Evolutionary conservation across 2,113 vertebrate genomes (phyloP), one percentile per base, ranked within the genome.

Genomic region (Phoxinus phoxinus): DNA sequence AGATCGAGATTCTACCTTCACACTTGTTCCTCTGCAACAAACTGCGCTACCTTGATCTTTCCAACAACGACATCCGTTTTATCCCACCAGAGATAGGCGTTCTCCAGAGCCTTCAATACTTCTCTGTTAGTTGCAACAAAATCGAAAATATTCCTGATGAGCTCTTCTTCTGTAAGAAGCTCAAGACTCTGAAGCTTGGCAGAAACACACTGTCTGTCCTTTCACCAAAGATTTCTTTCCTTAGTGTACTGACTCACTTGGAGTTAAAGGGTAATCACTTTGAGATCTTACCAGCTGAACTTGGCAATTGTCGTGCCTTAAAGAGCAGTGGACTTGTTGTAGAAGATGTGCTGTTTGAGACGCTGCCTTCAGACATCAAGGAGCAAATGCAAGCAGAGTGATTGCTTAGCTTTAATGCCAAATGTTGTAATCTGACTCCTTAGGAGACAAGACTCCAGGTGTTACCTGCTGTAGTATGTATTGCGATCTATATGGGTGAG

Each of bases 21-120:
- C 98, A 99, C 90, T 92, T 99, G 65, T 99, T 99, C 93, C 93
- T 99, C 82, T 99, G 98, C 94, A 97, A 97, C 96, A 99, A 99
- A 92, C 95, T 99, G 89, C 96, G 97, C 91, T 96, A 96, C 48
- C 93, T 99, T 91, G 97, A 99, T 88, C 91, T 99, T 84, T 97
- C 97, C 84, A 95, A 96, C 93, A 99, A 99, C 11, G 97, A 99
- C 91, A 98, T 99, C 88, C 94, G 96, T 48, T 99, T 99, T 88
- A 99, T 99, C 86, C 98, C 98, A 0, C 98, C 98, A 0, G 98
- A 99, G 93, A 95, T 99, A 1, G 98, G 98, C 67, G 98, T 99
- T 56, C 96, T 99, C 17, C 98, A 99, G 91, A 98, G 96, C 94
- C 96, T 99, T 84, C 98, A 98, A 56, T 98, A 98, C 90, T 98